Conservation (phyloP, 2,888 invertebrate species). For the Coecobrya sp. region DNA sequence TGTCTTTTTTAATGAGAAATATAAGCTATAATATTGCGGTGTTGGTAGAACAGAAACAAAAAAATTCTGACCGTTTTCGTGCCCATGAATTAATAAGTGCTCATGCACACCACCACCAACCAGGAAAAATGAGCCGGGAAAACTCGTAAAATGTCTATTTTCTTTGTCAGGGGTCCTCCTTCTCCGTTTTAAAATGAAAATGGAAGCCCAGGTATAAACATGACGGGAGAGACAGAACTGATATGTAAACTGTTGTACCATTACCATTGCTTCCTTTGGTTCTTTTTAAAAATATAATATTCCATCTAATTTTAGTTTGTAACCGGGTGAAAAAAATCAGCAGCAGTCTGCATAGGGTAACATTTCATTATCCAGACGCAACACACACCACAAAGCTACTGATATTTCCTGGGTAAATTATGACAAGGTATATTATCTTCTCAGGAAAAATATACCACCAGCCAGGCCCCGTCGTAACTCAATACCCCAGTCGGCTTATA, state of each 20-base stretch:
- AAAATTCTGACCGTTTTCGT: slow-evolving; percentile 75
- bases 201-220: neutral
- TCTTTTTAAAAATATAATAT: too few relatives aligned
- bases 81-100: slow-evolving; percentile 77
- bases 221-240: too few relatives aligned
- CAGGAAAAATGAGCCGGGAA: neutral
- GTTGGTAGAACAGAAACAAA: slow-evolving; percentile 50
- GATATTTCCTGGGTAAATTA: neutral
- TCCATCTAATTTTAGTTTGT: neutral
- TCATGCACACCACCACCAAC: neutral
- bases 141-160: neutral
- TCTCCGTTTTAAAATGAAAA: neutral
- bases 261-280: too few relatives aligned
- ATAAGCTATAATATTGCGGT: slow-evolving; percentile 54
- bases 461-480: too few relatives aligned
- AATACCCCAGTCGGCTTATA: neutral
- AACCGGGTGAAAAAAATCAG: neutral
- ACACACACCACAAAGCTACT: too few relatives aligned
- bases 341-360: neutral
- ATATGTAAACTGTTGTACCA: neutral
- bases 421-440: neutral
- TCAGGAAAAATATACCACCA: too few relatives aligned
- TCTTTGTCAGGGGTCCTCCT: too few relatives aligned
- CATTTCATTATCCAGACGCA: slow-evolving; percentile 39
- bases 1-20: slow-evolving; percentile 84